Evolutionary conservation across 2,113 vertebrate species (phyloP).

Genomic region (Saimiri boliviensis): DNA sequence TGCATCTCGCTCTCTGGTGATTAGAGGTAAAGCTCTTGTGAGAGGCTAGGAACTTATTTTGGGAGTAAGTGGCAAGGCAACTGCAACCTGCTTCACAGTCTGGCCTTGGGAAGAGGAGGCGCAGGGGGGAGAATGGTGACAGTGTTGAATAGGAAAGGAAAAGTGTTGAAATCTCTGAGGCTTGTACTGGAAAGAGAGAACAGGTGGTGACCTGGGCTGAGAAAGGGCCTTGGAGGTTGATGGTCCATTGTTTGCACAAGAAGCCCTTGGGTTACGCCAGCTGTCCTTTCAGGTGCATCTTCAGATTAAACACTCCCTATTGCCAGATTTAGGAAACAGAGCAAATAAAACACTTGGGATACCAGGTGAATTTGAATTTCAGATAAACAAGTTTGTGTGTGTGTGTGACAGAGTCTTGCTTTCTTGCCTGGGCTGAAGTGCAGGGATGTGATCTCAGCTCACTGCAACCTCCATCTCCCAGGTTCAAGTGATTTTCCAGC

Average conservation of each 20-base stretch:
- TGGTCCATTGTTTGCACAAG: background rate
- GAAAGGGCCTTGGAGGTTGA: background rate
- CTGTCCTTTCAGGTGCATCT: background rate
- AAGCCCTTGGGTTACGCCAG: background rate
- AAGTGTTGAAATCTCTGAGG: background rate
- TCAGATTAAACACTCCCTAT: background rate
- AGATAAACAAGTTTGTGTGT: background rate
- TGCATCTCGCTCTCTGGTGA: background rate
- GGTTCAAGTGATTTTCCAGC: too few relatives aligned
- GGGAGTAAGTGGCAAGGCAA: background rate
- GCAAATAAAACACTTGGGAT: background rate
- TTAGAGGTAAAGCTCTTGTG: background rate
- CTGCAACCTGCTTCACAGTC: background rate
- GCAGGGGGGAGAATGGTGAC: background rate
- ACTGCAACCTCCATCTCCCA: too few relatives aligned
- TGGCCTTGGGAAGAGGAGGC: background rate
- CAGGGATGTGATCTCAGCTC: too few relatives aligned
- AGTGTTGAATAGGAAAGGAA: background rate
- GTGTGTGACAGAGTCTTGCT: too few relatives aligned
- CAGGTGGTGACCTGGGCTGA: background rate
- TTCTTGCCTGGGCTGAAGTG: too few relatives aligned
- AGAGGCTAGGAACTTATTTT: background rate
- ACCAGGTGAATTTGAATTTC: slow-evolving; percentile 1
- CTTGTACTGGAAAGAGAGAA: background rate
- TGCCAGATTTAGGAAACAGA: background rate